Evolutionary conservation across 2,113 vertebrate genomes (phyloP).

Genomic region (Aix galericulata): DNA sequence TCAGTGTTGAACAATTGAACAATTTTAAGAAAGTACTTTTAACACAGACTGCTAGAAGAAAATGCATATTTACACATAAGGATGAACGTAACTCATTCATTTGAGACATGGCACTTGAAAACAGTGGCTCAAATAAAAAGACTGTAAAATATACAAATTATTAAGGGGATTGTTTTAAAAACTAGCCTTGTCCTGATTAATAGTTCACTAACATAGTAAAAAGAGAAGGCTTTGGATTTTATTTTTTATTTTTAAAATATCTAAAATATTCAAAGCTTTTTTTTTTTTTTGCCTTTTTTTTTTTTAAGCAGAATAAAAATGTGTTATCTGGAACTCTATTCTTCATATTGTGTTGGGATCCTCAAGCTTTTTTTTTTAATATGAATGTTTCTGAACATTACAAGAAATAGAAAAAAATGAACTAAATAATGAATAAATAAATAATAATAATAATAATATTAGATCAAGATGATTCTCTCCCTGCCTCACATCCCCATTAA

Average conservation of each 20-base stretch:
- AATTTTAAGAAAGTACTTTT: neutral
- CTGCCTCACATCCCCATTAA: neutral
- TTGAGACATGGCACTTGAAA: neutral
- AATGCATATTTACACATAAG: slow-evolving; percentile 5
- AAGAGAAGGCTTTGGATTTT: neutral
- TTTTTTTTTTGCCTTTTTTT: neutral
- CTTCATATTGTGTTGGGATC: neutral
- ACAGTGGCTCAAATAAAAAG: neutral
- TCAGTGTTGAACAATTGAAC: neutral
- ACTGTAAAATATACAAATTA: neutral
- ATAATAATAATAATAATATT: neutral
- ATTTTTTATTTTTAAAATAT: neutral
- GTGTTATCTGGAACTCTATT: neutral
- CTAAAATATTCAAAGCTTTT: neutral
- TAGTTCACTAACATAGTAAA: neutral
- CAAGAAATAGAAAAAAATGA: neutral
- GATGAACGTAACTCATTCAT: neutral
- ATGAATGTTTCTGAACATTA: neutral
- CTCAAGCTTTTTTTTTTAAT: neutral
- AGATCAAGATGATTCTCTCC: neutral
- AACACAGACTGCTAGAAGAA: neutral
- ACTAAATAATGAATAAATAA: neutral
- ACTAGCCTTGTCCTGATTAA: neutral
- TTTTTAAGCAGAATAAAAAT: neutral
- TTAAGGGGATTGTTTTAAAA: neutral